A percentile compares a stretch with the other conserved stretches of the same genome.
These are phyloP conservation scores for Penaeus chinensis DNA, from an alignment of 1,140 invertebrate species.

Conservation along the genomic window DNA sequence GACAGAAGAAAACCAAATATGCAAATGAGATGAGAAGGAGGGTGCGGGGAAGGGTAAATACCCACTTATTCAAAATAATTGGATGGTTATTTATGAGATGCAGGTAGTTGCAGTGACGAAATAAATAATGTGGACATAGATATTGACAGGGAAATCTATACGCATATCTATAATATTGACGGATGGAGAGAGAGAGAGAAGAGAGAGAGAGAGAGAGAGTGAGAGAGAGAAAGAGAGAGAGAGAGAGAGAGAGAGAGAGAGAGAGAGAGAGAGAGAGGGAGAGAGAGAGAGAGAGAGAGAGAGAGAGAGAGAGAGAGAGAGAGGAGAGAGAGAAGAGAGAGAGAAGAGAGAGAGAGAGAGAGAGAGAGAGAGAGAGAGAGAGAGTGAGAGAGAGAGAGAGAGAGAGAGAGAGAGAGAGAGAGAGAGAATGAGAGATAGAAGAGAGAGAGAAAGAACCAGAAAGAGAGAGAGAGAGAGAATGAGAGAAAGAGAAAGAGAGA, in stretches of 20 bases:
- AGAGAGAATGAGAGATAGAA: background rate
- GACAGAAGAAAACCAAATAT: background rate
- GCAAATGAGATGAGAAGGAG: background rate
- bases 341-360: conserved; percentile 5
- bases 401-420: background rate
- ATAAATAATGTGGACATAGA: background rate
- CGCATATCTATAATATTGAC: background rate
- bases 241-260: background rate
- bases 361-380: background rate
- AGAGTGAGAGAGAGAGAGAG: background rate
- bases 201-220: background rate
- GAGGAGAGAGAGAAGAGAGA: background rate
- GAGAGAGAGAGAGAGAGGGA: background rate
- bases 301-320: background rate
- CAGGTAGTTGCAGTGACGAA: background rate
- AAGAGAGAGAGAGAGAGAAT: background rate
- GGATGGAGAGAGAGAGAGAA: background rate
- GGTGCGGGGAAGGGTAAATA: background rate
- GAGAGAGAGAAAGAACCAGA: background rate
- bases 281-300: background rate
- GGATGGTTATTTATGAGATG: too few relatives aligned
- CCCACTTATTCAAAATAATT: too few relatives aligned
- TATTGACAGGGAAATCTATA: background rate
- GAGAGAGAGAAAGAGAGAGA: background rate
- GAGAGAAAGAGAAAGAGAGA: background rate